Evolutionary conservation across 2,113 vertebrate species (phyloP), one percentile per base, ranked within the genome.

Genomic region (Phrynosoma blainvillii): DNA sequence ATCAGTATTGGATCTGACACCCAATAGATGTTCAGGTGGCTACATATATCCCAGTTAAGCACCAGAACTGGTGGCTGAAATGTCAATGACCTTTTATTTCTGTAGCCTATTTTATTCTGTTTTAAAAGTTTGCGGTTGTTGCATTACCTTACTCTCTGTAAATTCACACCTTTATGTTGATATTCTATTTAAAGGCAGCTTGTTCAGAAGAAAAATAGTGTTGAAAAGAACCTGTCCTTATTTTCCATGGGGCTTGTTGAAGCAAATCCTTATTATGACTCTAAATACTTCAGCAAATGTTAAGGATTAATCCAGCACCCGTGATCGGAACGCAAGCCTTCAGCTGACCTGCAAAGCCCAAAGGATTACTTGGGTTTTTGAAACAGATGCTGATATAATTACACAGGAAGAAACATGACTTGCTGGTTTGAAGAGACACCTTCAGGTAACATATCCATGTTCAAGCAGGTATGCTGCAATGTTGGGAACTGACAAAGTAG

Each of bases 231-330:
- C 81, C 82, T 32, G 16, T 68, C 68, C 0, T 0, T 76, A 77
- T 84, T 93, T 83, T 91, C 70, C 11, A 1, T 0, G 0, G 47
- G 93, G 70, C 85, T 91, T 94, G 84, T 92, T 90, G 88, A 87
- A 91, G 85, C 90, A 92, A 92, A 93, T 89, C 79, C 76, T 91
- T 93, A 85, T 75, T 90, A 92, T 14, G 88, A 87, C 32, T 47
- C 71, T 88, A 73, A 92, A 91, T 88, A 88, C 87, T 92, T 91
- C 40, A 30, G 86, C 84, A 85, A 91, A 91, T 93, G 91, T 94
- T 90, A 79, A 68, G 86, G 89, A 92, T 89, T 88, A 91, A 90
- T 89, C 82, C 91, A n/a, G 59, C 65, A 79, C 73, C 65, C 90
- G 6, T 73, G 68, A 65, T 90, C 77, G 88, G 78, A 91, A 5